These are phyloP conservation scores for Nasonia oneida DNA, from an alignment of 2,888 invertebrate species.

Conservation along the genomic window DNA sequence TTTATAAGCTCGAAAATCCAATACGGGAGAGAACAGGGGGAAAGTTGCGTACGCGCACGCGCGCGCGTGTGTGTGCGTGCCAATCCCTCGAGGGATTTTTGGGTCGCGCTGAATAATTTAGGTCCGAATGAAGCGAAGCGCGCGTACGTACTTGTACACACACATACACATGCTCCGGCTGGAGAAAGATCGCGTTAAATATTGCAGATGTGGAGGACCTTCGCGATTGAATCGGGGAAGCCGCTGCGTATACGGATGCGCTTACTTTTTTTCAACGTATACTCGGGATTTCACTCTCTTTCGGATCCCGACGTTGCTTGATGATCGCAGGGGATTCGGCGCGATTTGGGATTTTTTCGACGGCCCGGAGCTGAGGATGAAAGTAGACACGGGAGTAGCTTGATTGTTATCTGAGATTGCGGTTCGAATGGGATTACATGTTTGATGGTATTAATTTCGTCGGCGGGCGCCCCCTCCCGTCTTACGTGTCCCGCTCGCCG, in stretches of 20 bases:
- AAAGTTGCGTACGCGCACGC: not conserved
- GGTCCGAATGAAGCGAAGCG: conserved; percentile 22
- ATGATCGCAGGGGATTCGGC: not conserved
- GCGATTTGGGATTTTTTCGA: not conserved
- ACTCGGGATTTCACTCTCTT: not conserved
- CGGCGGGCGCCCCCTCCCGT: not conserved
- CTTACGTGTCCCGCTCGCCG: not conserved
- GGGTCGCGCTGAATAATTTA: conserved; percentile 61
- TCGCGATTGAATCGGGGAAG: conserved; percentile 48
- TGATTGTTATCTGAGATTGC: conserved; percentile 12
- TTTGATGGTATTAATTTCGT: conserved; percentile 7
- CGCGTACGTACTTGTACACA: not conserved
- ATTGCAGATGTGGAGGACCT: conserved; percentile 48
- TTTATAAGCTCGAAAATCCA: conserved; percentile 57
- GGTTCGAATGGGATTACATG: not conserved
- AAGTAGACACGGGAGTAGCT: conserved; percentile 15
- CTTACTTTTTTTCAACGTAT: not conserved
- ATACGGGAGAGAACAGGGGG: conserved; percentile 12
- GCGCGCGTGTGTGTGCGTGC: not conserved
- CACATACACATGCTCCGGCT: not conserved
- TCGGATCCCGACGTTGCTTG: not conserved
- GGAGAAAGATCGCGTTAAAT: conserved; percentile 44
- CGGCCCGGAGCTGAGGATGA: not conserved
- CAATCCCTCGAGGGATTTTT: conserved; percentile 60
- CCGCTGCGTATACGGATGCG: not conserved